Evolutionary conservation across 92 coral and sea anemone species (phyloP), one percentile per base, ranked within the genome.

Genomic region (Palythoa grandiflora): DNA sequence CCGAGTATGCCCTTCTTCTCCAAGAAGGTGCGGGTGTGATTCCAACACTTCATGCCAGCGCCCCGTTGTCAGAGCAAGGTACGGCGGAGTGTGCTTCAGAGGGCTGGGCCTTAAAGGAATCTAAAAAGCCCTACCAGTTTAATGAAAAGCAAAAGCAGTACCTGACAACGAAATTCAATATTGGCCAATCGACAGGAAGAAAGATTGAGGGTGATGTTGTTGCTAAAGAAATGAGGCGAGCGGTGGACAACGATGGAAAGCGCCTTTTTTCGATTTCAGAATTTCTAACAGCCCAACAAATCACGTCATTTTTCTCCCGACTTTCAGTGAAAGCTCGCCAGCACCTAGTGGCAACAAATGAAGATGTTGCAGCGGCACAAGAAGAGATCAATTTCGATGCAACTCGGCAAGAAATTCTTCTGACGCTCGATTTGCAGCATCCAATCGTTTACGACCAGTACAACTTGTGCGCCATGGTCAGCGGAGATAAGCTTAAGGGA

Each of bases 381-480:
- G 79, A 75, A 75, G 79, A 75, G 38, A 47, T 19, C 12, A 75
- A 75, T 47, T 75, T 75, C 38, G 39, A 17, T 75, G 60, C 39
- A 17, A 28, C 79, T 75, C 79, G 79, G 47, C 79, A 20, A 75
- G 79, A 48, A 36, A 48, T 47, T n/a, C 79, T 47, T 47, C 48
- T 60, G 39, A 48, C 38, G 52, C 79, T 75, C 39, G 28, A 75
- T 6, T 48, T 75, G 79, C 36, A 73, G 10, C 71, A 63, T 19
- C 75, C 75, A 15, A 72, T 38, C n/a, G 77, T 72, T 10, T 72
- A 72, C 19, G 77, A 72, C 77, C 77, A 72, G 77, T 72, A 5
- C 8, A 72, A 72, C 77, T 38, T 72, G 9, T 72, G 77, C 37
- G 77, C n/a, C 77, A 73, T 37, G 17, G 77, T 37, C 77, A 38